phyloP scores from a whole-genome alignment of 2,113 vertebrate species.

The Hypomesus transpacificus region DNA sequence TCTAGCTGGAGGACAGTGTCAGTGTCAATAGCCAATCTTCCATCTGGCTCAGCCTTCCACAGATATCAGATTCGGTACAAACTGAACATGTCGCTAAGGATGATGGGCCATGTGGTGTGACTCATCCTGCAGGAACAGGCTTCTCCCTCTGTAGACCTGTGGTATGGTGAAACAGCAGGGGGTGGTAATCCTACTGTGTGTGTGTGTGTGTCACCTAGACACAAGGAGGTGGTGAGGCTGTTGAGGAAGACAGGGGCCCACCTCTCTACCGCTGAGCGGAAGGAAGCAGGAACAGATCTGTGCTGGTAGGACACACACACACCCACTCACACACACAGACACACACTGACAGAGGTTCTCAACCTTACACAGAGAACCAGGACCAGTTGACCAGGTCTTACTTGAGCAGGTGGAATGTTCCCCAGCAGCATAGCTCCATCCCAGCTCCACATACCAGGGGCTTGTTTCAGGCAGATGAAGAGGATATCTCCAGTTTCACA shows the following conservation, averaged over 20 bases:
- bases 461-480: too few relatives aligned
- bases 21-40: background rate
- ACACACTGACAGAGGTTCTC: background rate
- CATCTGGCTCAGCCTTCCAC: too few relatives aligned
- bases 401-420: constrained; percentile 63
- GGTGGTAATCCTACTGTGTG: background rate
- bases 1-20: constrained; percentile 18
- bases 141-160: background rate
- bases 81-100: too few relatives aligned
- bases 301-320: constrained; percentile 80
- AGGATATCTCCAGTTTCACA: too few relatives aligned
- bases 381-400: constrained; percentile 63
- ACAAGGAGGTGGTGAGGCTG: constrained; percentile 71
- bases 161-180: background rate
- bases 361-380: constrained; percentile 36
- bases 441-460: constrained; percentile 4
- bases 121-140: background rate
- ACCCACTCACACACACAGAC: background rate
- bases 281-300: constrained; percentile 76
- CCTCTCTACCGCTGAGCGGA: constrained; percentile 77
- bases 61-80: too few relatives aligned
- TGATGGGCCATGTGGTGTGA: too few relatives aligned
- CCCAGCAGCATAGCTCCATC: constrained; percentile 56
- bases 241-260: constrained; percentile 82
- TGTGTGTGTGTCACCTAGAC: constrained; percentile 62